Base-by-base conservation (phyloP, 2,797 vertebrate genomes). In the Pangasius mekongensis region DNA sequence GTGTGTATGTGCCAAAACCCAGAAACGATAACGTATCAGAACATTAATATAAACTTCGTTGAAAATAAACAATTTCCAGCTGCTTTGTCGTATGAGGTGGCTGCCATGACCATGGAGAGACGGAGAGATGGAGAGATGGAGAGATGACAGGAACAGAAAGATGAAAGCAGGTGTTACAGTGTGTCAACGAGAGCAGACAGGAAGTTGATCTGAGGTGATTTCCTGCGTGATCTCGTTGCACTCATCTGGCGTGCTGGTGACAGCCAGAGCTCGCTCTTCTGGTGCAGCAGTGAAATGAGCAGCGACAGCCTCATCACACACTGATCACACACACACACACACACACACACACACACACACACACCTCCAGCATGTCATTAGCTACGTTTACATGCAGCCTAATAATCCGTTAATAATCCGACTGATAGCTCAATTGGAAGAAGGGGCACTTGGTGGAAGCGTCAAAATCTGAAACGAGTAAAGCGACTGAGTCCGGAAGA, bases 231-330 rank as follows among this genome's bases (percentile, higher is more conserved):
- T 93, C 91, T 89, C 92, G 90, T 69, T 43, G 89, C 90, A 88
- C 91, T 87, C 94, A 91, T 93, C 93, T 88, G 93, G 91, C 92
- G 91, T 62, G 87, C 86, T 92, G 88, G 92, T 95, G 95, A 95
- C 93, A 91, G 93, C 88, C 87, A 91, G 93, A 93, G 95, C 93
- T 83, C 93, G 93, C 90, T 93, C 93, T 93, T 93, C 93, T 94
- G 93, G 94, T 95, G 92, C 94, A 93, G 94, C 93, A 93, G 93
- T 92, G 91, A 92, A 96, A 96, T 95, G 92, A 94, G 93, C 93
- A 94, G 90, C 94, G 95, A 96, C 96, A 95, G 93, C 93, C 54
- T 87, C 62, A 76, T 82, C 43, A 47, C 52, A 89, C 92, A 93
- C 91, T 24, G 69, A 66, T n/a, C 73, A 76, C 22, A 76, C 24